Base-by-base conservation (phyloP, 2,797 vertebrate genomes). In the Phyllotis vaccarum region DNA sequence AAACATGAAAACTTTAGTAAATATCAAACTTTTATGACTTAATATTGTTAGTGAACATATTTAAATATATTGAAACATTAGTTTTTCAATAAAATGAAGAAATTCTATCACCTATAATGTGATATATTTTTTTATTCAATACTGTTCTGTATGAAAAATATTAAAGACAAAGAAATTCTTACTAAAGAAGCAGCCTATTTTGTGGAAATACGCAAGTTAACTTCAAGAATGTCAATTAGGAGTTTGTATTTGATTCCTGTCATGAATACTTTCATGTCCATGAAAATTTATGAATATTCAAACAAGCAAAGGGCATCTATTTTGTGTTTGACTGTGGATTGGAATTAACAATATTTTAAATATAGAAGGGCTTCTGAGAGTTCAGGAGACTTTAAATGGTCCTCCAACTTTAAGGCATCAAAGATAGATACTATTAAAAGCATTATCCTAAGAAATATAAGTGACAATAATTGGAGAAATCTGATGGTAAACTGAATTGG, bases 1-100 rank as follows among this genome's bases (percentile, higher is more conserved):
- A 89, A 90, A 80, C 60, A 46, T 19, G 88, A 92, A 79, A 79
- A 2, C 8, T 80, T 89, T 93, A 89, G 70, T 92, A 89, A 75
- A n/a, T 76, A 97, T 72, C 24, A 95, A 87, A 89, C 0, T 80
- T 96, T 93, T 49, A 88, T 60, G 64, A 87, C 83, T 93, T 19
- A 83, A 37, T 90, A 76, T 94, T 94, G 76, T 56, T 74, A 92
- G 6, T 21, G 43, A 64, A 95, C 86, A 11, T 66, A 92, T 46
- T 90, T 52, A 91, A 74, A 37, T 11, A 80, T 72, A 79, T 91
- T 94, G 29, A 94, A 87, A 13, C 46, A 93, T 89, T 87, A 87
- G 56, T 86, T 76, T 70, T 92, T 66, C 24, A 87, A 76, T 16
- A 91, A 37, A 90, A 46, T 86, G 58, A 92, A 79, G 31, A 58